Conservation (phyloP, 2,888 invertebrate genomes). For the Limnephilus marmoratus region DNA sequence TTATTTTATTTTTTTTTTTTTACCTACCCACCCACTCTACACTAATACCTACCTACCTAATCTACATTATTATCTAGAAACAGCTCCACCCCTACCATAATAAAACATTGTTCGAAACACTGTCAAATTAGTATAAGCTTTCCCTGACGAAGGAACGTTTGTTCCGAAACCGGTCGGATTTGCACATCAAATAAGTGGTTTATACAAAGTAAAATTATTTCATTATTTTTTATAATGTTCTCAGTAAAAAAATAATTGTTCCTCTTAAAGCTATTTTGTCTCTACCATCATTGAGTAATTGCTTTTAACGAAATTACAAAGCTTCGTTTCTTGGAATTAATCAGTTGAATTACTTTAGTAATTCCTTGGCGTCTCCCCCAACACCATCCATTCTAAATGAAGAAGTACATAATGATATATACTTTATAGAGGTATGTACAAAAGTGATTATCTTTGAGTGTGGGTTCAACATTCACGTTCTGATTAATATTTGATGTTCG, state of each 20-base stretch:
- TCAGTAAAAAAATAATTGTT: not conserved
- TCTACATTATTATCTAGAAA: too few relatives aligned
- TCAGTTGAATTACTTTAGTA: not conserved
- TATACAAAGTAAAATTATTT: too few relatives aligned
- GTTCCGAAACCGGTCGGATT: too few relatives aligned
- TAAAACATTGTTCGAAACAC: too few relatives aligned
- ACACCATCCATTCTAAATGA: not conserved
- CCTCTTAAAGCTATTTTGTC: not conserved
- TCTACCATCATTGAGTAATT: not conserved
- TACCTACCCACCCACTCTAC: too few relatives aligned
- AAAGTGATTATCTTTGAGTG: not conserved
- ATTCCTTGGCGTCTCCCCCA: not conserved
- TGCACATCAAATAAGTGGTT: too few relatives aligned
- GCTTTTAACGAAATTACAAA: not conserved
- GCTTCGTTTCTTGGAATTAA: not conserved
- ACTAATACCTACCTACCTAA: too few relatives aligned
- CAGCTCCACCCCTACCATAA: too few relatives aligned
- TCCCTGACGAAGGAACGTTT: too few relatives aligned
- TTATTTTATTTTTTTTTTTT: too few relatives aligned
- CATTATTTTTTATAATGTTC: not conserved
- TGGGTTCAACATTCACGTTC: not conserved
- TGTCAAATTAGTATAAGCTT: too few relatives aligned
- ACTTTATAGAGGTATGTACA: not conserved
- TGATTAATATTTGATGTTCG: slow-evolving; percentile 21
- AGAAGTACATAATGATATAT: too few relatives aligned